A percentile compares a stretch with the other conserved stretches of the same genome.
Conservation (phyloP, 2,113 vertebrate genomes). For the Gobiocypris rarus region DNA sequence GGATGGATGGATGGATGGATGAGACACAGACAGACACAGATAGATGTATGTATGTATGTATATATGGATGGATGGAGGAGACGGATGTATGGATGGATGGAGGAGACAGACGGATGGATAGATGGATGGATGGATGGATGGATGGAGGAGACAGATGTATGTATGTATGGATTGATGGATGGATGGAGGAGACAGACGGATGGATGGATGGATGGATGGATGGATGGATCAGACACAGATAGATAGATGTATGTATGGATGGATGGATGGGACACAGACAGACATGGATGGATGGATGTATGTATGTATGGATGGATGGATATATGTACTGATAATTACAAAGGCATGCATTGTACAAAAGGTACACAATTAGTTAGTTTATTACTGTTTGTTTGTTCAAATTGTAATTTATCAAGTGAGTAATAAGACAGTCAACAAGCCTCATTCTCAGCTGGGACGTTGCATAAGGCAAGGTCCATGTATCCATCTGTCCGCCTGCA, state of each 20-base stretch:
- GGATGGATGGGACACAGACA: no score
- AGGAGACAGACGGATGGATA: background rate
- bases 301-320: background rate
- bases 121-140: background rate
- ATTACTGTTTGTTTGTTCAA: slow-evolving; percentile 30
- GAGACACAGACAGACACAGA: background rate
- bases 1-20: background rate
- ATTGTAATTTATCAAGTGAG: slow-evolving; percentile 47
- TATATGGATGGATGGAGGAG: background rate
- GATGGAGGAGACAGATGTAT: background rate
- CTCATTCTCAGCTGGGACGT: slow-evolving; percentile 44
- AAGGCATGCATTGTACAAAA: background rate
- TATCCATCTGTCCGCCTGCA: slow-evolving; percentile 29
- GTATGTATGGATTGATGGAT: background rate
- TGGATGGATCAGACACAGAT: no score
- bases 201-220: no score
- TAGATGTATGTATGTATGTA: background rate
- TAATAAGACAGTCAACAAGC: slow-evolving; percentile 43
- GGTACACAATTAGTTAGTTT: background rate
- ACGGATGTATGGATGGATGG: background rate
- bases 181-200: no score
- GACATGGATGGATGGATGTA: background rate
- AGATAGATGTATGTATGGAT: no score
- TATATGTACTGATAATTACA: background rate
- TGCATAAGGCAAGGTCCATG: slow-evolving; percentile 57